Conservation (phyloP, 2,888 invertebrate species). For the Helleia helle region DNA sequence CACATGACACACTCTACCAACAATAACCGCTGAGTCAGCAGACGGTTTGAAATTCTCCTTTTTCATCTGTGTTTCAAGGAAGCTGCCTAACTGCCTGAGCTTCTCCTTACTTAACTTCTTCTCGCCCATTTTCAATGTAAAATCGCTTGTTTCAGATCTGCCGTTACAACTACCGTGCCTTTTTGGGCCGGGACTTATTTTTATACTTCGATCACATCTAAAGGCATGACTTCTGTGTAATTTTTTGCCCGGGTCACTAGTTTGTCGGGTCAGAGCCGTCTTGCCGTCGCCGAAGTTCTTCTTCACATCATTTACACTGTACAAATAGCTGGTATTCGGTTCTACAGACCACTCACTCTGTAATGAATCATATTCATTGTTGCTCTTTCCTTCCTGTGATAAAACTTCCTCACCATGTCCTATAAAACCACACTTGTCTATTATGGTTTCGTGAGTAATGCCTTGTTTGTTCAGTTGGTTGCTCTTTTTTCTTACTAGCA, state of each 20-base stretch:
- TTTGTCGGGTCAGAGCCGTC: constrained; percentile 49
- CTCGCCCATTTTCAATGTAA: constrained; percentile 48
- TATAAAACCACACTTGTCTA: not conserved
- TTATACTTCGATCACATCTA: constrained; percentile 65
- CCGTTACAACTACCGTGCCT: constrained; percentile 55
- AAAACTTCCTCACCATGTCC: constrained; percentile 7
- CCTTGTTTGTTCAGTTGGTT: constrained; percentile 13
- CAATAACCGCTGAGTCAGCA: constrained; percentile 17
- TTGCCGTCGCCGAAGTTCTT: constrained; percentile 40
- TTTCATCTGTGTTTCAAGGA: constrained; percentile 59
- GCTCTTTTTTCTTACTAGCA: constrained; percentile 22
- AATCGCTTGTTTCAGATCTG: constrained; percentile 49
- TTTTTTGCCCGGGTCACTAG: constrained; percentile 68
- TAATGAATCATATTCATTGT: constrained; percentile 15
- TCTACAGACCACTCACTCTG: constrained; percentile 25
- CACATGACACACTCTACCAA: constrained; percentile 26
- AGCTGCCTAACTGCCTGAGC: constrained; percentile 48
- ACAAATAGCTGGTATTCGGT: constrained; percentile 54
- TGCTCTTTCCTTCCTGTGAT: constrained; percentile 12
- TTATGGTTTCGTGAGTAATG: not conserved
- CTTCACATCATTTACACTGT: constrained; percentile 46
- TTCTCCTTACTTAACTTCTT: constrained; percentile 52
- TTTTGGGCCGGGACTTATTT: constrained; percentile 41
- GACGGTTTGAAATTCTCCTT: constrained; percentile 49
- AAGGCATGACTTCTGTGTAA: constrained; percentile 76